phyloP scores from a whole-genome alignment of 2,113 vertebrate species.

The Megaptera novaeangliae region DNA sequence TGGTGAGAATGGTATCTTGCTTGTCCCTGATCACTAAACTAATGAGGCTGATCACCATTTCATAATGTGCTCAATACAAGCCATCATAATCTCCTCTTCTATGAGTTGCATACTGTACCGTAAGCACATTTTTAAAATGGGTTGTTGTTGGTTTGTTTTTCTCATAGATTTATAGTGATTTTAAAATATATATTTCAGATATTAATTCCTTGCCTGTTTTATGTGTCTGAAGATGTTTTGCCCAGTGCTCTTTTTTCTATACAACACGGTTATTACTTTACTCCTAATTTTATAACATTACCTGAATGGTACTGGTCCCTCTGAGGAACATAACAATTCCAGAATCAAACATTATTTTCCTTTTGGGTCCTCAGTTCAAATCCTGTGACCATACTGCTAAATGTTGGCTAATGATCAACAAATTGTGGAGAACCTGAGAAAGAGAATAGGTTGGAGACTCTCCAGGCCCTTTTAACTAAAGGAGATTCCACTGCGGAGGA shows the following conservation, averaged over 20 bases:
- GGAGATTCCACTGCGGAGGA: background rate
- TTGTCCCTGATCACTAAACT: background rate
- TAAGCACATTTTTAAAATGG: background rate
- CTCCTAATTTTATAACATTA: background rate
- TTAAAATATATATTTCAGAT: background rate
- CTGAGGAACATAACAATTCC: constrained; percentile 7
- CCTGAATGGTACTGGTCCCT: background rate
- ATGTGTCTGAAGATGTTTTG: background rate
- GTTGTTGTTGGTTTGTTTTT: background rate
- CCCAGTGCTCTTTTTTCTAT: background rate
- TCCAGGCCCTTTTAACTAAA: background rate
- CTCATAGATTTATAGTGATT: background rate
- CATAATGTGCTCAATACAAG: background rate
- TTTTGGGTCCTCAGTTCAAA: background rate
- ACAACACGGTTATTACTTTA: background rate
- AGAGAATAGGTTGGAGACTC: background rate
- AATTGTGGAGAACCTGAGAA: background rate
- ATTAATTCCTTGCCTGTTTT: background rate
- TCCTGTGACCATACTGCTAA: background rate
- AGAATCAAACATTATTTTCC: constrained; percentile 13
- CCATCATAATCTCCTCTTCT: background rate
- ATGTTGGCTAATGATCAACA: background rate
- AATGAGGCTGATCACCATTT: background rate
- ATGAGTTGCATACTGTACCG: background rate
- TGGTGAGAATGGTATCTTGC: background rate